phyloP scores from a whole-genome alignment of 2,113 vertebrate genomes.

The Catharus fuscescens region DNA sequence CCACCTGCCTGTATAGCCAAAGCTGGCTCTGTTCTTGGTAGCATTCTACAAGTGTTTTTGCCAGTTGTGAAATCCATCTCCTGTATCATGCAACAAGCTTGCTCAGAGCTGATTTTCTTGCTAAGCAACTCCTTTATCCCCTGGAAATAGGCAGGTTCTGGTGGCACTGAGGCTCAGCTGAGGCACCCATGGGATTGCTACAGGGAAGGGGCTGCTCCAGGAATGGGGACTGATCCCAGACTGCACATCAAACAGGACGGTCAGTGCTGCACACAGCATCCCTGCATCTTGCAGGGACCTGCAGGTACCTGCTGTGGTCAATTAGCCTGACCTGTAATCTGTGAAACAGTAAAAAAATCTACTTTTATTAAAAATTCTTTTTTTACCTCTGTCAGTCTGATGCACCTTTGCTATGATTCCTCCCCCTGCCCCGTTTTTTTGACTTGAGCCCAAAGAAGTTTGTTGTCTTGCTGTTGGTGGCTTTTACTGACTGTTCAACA shows the following conservation, averaged over 20 bases:
- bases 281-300: not conserved
- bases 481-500: not conserved
- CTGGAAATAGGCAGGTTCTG: not conserved
- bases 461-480: not conserved
- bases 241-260: not conserved
- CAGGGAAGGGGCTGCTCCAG: not conserved
- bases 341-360: not conserved
- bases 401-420: not conserved
- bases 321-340: not conserved
- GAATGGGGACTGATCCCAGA: not conserved
- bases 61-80: conserved; percentile 1
- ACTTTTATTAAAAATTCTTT: not conserved
- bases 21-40: not conserved
- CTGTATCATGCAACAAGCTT: not conserved
- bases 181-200: fast-evolving
- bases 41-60: not conserved
- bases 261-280: not conserved
- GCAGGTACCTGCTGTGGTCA: not conserved
- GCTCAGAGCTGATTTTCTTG: conserved; percentile 10
- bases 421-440: not conserved
- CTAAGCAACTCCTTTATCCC: not conserved
- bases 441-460: not conserved
- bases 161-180: not conserved
- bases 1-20: not conserved
- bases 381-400: not conserved